Conservation (phyloP, 2,797 vertebrate species). For the Leuciscus waleckii region DNA sequence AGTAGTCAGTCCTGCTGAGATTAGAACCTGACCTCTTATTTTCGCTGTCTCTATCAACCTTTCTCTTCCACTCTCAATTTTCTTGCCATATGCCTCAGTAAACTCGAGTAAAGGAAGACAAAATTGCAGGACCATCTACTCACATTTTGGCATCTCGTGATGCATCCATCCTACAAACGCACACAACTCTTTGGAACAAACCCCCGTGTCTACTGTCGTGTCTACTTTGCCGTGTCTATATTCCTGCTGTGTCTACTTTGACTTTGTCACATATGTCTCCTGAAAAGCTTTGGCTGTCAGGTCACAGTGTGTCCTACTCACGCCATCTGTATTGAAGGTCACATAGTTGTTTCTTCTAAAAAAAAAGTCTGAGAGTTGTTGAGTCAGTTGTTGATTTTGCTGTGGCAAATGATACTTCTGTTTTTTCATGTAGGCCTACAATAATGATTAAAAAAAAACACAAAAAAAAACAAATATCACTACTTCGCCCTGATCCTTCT, state of each 20-base stretch:
- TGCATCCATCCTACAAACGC: background rate
- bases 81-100: slow-evolving; percentile 35
- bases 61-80: slow-evolving; percentile 43
- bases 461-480: too few relatives aligned
- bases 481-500: background rate
- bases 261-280: background rate
- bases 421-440: background rate
- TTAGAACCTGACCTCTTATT: slow-evolving; percentile 35
- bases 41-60: slow-evolving; percentile 42
- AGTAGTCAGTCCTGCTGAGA: slow-evolving; percentile 43
- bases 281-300: background rate
- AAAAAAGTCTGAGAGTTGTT: background rate
- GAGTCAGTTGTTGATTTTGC: background rate
- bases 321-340: background rate
- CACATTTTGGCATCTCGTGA: slow-evolving; percentile 30
- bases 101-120: slow-evolving; percentile 11
- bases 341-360: background rate
- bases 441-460: background rate
- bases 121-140: slow-evolving; percentile 32
- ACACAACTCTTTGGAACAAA: background rate
- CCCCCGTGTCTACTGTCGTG: background rate
- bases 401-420: background rate
- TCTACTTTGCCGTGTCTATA: background rate
- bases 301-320: background rate
- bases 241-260: background rate